Conservation (phyloP, 2,797 vertebrate species). For the Rhodeus uyekii region DNA sequence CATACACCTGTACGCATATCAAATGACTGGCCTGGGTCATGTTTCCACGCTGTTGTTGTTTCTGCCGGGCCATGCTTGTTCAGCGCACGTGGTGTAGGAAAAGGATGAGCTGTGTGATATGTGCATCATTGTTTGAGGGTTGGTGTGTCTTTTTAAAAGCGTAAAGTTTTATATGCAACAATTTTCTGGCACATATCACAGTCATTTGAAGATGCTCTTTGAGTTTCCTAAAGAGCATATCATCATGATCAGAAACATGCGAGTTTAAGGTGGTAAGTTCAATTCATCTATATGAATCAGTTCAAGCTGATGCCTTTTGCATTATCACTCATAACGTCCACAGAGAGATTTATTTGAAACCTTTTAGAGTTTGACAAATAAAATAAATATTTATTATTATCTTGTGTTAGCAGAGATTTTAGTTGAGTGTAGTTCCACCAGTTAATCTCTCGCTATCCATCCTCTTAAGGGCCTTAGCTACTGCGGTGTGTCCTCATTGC, state of each 20-base stretch:
- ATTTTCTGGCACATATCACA: background rate
- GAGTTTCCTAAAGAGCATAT: background rate
- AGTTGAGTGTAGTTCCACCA: background rate
- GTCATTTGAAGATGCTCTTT: background rate
- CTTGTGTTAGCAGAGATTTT: background rate
- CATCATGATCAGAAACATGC: background rate
- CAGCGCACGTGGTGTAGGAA: slow-evolving; percentile 19
- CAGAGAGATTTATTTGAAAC: background rate
- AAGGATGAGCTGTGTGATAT: slow-evolving; percentile 34
- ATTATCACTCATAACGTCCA: background rate
- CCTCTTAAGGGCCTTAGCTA: slow-evolving; percentile 49
- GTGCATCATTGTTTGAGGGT: background rate
- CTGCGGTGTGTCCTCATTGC: slow-evolving; percentile 22
- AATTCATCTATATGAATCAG: background rate
- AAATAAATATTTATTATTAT: background rate
- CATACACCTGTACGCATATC: slow-evolving; percentile 14
- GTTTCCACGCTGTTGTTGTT: slow-evolving; percentile 38
- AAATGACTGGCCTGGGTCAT: slow-evolving; percentile 9
- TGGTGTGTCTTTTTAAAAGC: background rate
- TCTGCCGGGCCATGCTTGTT: slow-evolving; percentile 29
- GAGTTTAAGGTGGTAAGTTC: too few relatives aligned
- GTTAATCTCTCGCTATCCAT: slow-evolving; percentile 48
- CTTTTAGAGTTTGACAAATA: background rate
- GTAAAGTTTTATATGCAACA: background rate
- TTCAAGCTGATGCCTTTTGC: too few relatives aligned